Conservation (phyloP, 1,140 invertebrate species). For the Eubasilissa regina region DNA sequence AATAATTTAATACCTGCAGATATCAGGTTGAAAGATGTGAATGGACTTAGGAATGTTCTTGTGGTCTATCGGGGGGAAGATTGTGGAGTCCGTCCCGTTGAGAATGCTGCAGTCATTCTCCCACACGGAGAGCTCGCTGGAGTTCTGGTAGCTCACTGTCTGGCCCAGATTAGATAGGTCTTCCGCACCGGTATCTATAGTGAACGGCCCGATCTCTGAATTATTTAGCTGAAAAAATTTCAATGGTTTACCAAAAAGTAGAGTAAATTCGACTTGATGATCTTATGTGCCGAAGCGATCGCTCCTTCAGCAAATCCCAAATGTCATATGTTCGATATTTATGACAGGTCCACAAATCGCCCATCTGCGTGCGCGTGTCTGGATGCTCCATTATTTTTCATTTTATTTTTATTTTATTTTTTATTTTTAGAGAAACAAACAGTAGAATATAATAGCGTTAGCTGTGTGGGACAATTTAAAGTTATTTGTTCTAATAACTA, state of each 20-base stretch:
- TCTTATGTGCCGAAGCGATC: background rate
- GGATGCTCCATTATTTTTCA: no score
- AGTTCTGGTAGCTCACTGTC: constrained; percentile 72
- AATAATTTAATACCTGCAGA: constrained; percentile 72
- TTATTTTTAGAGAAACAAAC: no score
- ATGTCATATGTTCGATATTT: no score
- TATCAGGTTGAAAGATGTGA: constrained; percentile 73
- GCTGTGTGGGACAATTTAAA: no score
- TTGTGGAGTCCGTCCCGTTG: constrained; percentile 74
- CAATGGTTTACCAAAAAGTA: no score
- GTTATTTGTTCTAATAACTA: no score
- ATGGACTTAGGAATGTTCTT: constrained; percentile 65
- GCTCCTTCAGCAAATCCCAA: background rate
- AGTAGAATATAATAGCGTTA: no score
- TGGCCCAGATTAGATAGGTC: constrained; percentile 70
- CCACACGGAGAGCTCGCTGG: constrained; percentile 65
- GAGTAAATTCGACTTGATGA: background rate
- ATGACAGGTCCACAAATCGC: no score
- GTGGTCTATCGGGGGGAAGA: constrained; percentile 74
- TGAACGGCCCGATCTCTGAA: constrained; percentile 71
- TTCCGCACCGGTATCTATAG: constrained; percentile 70
- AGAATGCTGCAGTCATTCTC: constrained; percentile 71
- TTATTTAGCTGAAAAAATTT: constrained; percentile 69
- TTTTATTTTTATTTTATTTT: no score
- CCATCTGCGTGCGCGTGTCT: no score